Evolutionary conservation across 1,140 invertebrate genomes (phyloP).

Genomic region (Papilio aristodemus): DNA sequence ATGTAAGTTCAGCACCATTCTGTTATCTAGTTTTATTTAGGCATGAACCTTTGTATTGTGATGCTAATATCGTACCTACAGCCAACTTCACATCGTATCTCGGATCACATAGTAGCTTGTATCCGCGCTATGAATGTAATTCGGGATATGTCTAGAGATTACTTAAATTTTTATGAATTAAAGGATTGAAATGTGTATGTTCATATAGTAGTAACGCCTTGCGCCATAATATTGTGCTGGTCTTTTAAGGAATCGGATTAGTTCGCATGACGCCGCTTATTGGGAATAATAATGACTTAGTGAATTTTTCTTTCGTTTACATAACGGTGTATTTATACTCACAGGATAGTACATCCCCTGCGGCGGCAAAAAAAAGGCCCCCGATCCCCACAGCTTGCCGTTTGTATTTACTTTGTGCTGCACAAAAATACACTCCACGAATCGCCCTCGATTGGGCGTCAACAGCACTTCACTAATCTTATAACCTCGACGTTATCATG

Average conservation of each 20-base stretch:
- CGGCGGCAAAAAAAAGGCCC: slow-evolving; percentile 94
- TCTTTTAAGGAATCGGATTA: neutral
- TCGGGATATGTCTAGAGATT: neutral
- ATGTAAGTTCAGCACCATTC: slow-evolving; percentile 18
- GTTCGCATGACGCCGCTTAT: slow-evolving; percentile 10
- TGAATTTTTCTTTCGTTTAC: slow-evolving; percentile 26
- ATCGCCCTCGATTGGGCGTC: slow-evolving; percentile 67
- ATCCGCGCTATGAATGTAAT: slow-evolving; percentile 9
- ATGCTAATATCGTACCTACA: slow-evolving; percentile 30
- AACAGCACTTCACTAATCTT: slow-evolving; percentile 73
- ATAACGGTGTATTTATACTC: slow-evolving; percentile 79
- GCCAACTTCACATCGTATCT: slow-evolving; percentile 33
- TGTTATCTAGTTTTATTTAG: slow-evolving; percentile 34
- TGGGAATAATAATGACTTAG: slow-evolving; percentile 19
- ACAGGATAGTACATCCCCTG: slow-evolving; percentile 96
- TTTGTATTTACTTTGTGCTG: slow-evolving; percentile 84
- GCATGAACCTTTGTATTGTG: slow-evolving; percentile 33
- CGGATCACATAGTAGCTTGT: slow-evolving; percentile 5
- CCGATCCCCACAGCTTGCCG: slow-evolving; percentile 96
- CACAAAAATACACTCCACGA: slow-evolving; percentile 80
- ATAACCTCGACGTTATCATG: slow-evolving; percentile 74
- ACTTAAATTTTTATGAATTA: neutral
- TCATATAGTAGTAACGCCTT: slow-evolving; percentile 47
- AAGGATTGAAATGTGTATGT: neutral
- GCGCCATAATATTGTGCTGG: slow-evolving; percentile 53